These are phyloP conservation scores for Terrapene triunguis DNA, from an alignment of 2,113 vertebrate species.

Conservation along the genomic window DNA sequence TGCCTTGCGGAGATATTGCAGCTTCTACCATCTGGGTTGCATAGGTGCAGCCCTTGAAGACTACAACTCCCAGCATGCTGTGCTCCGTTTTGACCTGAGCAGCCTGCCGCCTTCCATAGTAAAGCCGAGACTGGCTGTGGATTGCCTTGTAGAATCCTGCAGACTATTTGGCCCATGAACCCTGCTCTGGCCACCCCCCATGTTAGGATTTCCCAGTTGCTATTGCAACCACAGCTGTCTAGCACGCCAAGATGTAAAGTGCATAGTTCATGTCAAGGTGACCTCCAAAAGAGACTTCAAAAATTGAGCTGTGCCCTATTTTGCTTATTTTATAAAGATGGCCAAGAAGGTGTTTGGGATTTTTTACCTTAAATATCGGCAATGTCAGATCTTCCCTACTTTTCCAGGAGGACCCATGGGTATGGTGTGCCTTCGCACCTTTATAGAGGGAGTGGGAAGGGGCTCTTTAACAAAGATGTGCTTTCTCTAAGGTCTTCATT, in stretches of 20 bases:
- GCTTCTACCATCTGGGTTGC: neutral
- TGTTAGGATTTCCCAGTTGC: neutral
- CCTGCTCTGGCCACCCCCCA: neutral
- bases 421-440: neutral
- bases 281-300: neutral
- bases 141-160: fast-evolving
- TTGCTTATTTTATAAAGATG: neutral
- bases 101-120: neutral
- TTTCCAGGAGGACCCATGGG: neutral
- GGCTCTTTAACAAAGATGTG: neutral
- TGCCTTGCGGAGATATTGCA: fast-evolving
- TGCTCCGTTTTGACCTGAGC: neutral
- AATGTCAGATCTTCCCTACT: neutral
- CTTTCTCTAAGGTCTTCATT: neutral
- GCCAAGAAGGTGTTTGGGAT: neutral
- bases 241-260: fast-evolving
- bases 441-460: neutral
- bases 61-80: neutral
- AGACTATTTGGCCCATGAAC: neutral
- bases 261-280: fast-evolving
- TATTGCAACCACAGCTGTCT: neutral
- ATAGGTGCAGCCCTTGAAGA: neutral
- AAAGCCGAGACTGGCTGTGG: neutral
- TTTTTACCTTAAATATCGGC: neutral
- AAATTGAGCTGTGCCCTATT: fast-evolving